phyloP scores from a whole-genome alignment of 1,140 invertebrate species.

The Platyura marginata region DNA sequence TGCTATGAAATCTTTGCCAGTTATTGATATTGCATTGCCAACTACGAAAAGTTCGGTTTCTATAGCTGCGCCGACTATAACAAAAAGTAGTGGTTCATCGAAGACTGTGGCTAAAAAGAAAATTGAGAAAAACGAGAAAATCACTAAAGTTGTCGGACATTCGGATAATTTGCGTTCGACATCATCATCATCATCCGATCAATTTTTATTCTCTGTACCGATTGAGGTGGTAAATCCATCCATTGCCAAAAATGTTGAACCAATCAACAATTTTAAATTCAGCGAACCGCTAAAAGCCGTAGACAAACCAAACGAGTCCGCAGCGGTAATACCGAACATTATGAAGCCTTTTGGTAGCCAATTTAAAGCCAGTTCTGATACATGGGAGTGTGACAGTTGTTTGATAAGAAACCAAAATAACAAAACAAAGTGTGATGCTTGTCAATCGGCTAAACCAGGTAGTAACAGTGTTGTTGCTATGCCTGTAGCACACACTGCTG shows the following conservation, averaged over 20 bases:
- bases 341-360: constrained; percentile 5
- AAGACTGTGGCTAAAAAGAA: neutral
- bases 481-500: no score
- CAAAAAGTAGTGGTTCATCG: neutral
- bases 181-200: neutral
- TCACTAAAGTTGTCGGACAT: neutral
- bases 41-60: constrained; percentile 11
- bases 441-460: constrained; percentile 31
- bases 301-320: constrained; percentile 22
- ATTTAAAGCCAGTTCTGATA: constrained; percentile 8
- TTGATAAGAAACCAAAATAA: constrained; percentile 39
- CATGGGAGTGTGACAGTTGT: constrained; percentile 46
- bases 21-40: constrained; percentile 26
- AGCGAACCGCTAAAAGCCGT: constrained; percentile 26
- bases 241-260: constrained; percentile 12
- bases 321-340: constrained; percentile 7
- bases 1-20: constrained; percentile 35
- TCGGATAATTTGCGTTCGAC: neutral
- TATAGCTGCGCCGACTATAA: constrained; percentile 5
- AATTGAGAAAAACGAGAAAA: neutral
- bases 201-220: neutral
- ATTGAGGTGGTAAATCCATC: neutral
- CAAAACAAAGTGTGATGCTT: constrained; percentile 39
- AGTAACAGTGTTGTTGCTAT: neutral
- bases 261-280: constrained; percentile 33